Percentiles rank a stretch among this genome's conserved stretches.
phyloP scores from a whole-genome alignment of 2,888 invertebrate species.

The Reticulitermes lucifugus region DNA sequence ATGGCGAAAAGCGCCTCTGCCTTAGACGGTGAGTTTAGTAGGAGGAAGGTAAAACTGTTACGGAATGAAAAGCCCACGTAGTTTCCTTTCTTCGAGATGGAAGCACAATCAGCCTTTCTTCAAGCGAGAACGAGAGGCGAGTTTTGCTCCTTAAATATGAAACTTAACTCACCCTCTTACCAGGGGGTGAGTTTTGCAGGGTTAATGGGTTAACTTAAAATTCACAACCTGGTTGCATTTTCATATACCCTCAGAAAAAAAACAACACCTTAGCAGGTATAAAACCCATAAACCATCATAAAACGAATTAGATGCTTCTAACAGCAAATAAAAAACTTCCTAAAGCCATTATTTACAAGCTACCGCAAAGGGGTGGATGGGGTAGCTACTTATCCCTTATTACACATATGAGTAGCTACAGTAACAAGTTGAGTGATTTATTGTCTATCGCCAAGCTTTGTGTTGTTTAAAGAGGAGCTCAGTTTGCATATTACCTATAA shows the following conservation, averaged over 20 bases:
- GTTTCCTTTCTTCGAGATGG: not conserved
- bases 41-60: too few species aligned
- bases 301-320: constrained; percentile 22
- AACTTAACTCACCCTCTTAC: not conserved
- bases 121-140: not conserved
- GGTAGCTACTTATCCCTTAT: constrained; percentile 20
- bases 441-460: not conserved
- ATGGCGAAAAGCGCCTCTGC: too few species aligned
- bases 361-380: not conserved
- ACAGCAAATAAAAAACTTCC: constrained; percentile 28
- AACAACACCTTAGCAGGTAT: not conserved
- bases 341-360: constrained; percentile 21
- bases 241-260: not conserved
- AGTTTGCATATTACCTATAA: not conserved
- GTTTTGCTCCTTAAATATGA: not conserved
- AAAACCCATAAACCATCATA: constrained; percentile 23
- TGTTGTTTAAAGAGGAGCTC: not conserved
- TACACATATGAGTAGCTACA: constrained; percentile 2
- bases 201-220: constrained; percentile 30
- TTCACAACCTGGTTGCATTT: not conserved
- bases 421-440: not conserved
- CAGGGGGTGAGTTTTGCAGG: not conserved
- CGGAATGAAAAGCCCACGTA: not conserved
- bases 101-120: not conserved
- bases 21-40: not conserved